Evolutionary conservation across 1,140 invertebrate species (phyloP).

Genomic region (Atopsyche davidsoni): DNA sequence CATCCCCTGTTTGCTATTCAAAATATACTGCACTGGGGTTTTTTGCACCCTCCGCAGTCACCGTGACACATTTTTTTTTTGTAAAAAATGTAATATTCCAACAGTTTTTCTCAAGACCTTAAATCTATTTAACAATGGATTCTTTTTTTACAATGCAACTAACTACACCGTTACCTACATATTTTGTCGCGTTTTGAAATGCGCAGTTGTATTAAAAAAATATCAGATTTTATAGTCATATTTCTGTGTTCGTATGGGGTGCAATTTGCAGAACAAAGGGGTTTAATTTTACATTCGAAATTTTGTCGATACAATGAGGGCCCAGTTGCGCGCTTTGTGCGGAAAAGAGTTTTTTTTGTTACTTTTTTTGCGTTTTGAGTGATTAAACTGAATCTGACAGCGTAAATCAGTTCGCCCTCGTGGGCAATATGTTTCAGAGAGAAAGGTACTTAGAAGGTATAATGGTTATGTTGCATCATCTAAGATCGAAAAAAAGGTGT

Average conservation of each 20-base stretch:
- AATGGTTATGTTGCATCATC: no score
- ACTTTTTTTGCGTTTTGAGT: background rate
- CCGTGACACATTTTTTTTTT: slow-evolving; percentile 29
- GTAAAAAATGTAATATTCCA: slow-evolving; percentile 21
- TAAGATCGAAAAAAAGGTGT: no score
- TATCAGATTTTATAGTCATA: no score
- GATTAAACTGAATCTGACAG: slow-evolving; percentile 15
- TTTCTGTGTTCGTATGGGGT: slow-evolving; percentile 16
- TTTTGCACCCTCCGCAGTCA: slow-evolving; percentile 20
- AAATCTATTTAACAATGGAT: slow-evolving; percentile 20
- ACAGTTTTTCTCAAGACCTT: slow-evolving; percentile 27
- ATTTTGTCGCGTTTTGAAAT: no score
- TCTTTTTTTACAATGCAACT: slow-evolving; percentile 10
- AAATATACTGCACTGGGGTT: slow-evolving; percentile 23
- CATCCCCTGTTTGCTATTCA: slow-evolving; percentile 29
- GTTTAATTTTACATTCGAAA: slow-evolving; percentile 25
- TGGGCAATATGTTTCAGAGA: no score
- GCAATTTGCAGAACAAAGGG: slow-evolving; percentile 32
- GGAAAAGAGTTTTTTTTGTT: slow-evolving; percentile 13
- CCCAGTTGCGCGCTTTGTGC: slow-evolving; percentile 3
- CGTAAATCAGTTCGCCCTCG: slow-evolving; percentile 21
- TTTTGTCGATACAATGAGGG: slow-evolving; percentile 7
- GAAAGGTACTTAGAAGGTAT: no score
- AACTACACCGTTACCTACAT: background rate
- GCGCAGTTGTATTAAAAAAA: no score